Base-by-base conservation (phyloP, 1,140 invertebrate genomes). In the Eueides isabella region DNA sequence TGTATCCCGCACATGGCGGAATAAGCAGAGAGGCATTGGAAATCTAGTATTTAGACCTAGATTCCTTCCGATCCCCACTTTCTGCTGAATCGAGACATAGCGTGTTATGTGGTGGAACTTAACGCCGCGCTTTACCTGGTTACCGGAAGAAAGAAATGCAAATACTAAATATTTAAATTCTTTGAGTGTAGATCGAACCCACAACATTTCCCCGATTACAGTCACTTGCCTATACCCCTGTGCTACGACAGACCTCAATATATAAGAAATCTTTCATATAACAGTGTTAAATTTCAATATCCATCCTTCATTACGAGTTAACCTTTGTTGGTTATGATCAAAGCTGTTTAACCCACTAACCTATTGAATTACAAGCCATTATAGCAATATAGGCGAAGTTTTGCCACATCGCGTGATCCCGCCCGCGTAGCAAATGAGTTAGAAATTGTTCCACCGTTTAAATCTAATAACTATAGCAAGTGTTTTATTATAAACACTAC, bases 361-460 rank as follows among this genome's bases (percentile, higher is more conserved):
- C 61, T 63, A 74, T 55, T 63, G 66, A 63, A 64, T 72, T 72
- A 72, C 71, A 29, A 63, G 68, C 68, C 31, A 70, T 70, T 72
- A 74, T 33, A 68, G 26, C 55, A 55, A 68, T 72, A 61, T 61
- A 28, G 61, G 73, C 28, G 67, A 78, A 78, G 70, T 78, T 75
- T 69, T 41, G 71, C 77, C 77, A 71, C 70, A 75, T 78, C 66
- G 77, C 77, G 77, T 78, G 77, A 23, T 67, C 61, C 35, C 41
- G 35, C 44, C 65, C 63, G 72, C 70, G 70, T 72, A 44, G 70
- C 70, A 72, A 78, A 78, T 78, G 62, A 75, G 77, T 78, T 78
- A 48, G 64, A 72, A 78, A 78, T 71, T 75, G 72, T 71, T 75
- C 30, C 55, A 71, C 64, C 76, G 72, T 75, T 71, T 71, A 69